phyloP scores from a whole-genome alignment of 2,888 invertebrate species.

The Agriopis leucophaearia region DNA sequence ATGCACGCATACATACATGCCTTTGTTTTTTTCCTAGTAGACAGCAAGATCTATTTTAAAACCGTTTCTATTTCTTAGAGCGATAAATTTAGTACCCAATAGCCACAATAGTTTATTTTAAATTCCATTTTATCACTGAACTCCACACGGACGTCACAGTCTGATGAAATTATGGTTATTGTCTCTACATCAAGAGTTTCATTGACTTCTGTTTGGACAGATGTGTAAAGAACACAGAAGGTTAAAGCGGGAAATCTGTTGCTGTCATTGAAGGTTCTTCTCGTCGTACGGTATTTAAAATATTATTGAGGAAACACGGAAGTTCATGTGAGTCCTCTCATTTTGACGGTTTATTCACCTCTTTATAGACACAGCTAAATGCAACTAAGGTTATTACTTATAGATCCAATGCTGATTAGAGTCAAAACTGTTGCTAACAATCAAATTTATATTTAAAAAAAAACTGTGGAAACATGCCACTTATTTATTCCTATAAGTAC shows the following conservation, averaged over 20 bases:
- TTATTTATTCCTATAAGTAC: too few relatives aligned
- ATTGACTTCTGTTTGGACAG: conserved; percentile 58
- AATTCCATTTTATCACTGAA: conserved; percentile 35
- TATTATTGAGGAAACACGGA: conserved; percentile 23
- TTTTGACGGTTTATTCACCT: conserved; percentile 15
- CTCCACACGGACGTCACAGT: conserved; percentile 40
- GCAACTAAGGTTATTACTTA: neutral
- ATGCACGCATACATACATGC: neutral
- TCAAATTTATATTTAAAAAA: too few relatives aligned
- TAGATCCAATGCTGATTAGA: too few relatives aligned
- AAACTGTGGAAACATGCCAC: too few relatives aligned
- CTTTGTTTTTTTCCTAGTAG: neutral
- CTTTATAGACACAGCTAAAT: neutral
- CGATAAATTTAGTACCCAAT: conserved; percentile 12
- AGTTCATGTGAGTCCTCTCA: conserved; percentile 8
- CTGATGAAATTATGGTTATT: conserved; percentile 59
- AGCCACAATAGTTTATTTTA: conserved; percentile 13
- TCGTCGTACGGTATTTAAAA: conserved; percentile 29
- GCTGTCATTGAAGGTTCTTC: conserved; percentile 21
- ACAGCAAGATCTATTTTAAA: neutral
- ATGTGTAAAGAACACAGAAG: conserved; percentile 53
- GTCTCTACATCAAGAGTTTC: conserved; percentile 50
- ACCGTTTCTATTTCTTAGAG: neutral
- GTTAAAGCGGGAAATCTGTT: conserved; percentile 43
- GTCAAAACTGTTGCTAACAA: too few relatives aligned